Percentiles rank a stretch among this genome's conserved stretches.
Evolutionary conservation across 1,140 invertebrate genomes (phyloP).

Genomic region (Polypedilum vanderplanki): DNA sequence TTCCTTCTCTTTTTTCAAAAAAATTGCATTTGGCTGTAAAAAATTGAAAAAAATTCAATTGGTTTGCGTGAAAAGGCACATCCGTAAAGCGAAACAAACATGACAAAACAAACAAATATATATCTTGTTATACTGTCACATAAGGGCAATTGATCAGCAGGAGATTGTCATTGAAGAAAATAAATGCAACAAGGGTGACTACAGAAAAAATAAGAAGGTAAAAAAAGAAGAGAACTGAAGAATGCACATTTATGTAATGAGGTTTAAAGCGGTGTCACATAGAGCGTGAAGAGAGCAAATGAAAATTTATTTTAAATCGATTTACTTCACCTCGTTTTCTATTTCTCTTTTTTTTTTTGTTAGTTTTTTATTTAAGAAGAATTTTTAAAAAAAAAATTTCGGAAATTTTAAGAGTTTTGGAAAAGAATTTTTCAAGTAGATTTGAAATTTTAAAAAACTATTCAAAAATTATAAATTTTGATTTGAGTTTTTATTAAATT

Average conservation of each 20-base stretch:
- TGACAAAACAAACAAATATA: constrained; percentile 13
- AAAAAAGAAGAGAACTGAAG: neutral
- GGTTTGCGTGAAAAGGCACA: constrained; percentile 9
- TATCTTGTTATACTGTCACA: constrained; percentile 4
- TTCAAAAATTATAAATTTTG: too few relatives aligned
- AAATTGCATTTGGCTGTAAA: neutral
- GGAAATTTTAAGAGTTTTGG: too few relatives aligned
- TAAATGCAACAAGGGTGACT: constrained; percentile 25
- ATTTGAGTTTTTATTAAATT: too few relatives aligned
- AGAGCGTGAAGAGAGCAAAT: neutral
- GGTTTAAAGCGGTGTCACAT: neutral
- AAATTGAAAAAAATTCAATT: neutral
- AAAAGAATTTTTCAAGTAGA: too few relatives aligned
- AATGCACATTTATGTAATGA: constrained; percentile 23
- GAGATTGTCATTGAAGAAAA: constrained; percentile 27
- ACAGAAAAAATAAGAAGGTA: neutral
- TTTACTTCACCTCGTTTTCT: neutral
- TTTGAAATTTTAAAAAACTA: too few relatives aligned
- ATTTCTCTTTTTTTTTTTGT: neutral
- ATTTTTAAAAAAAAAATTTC: too few relatives aligned
- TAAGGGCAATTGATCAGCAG: constrained; percentile 20
- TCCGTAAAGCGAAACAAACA: constrained; percentile 4
- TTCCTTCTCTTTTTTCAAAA: neutral
- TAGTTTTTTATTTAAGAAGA: too few relatives aligned
- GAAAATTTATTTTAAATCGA: neutral